A percentile compares a stretch with the other conserved stretches of the same genome.
Conservation (phyloP, 2,113 vertebrate genomes). For the Litocranius walleri region DNA sequence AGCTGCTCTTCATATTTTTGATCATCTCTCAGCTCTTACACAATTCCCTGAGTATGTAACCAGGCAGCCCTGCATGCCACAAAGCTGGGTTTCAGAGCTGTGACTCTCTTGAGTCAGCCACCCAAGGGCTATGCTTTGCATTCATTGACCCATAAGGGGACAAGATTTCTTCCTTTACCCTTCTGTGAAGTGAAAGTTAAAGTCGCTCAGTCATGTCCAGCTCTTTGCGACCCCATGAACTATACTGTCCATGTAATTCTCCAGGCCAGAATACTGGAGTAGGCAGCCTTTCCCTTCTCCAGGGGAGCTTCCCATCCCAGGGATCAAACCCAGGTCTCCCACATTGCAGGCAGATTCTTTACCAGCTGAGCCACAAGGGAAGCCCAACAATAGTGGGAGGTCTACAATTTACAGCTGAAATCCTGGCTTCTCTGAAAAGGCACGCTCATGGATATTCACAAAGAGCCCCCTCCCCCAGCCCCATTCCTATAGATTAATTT, state of each 20-base stretch:
- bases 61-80: neutral
- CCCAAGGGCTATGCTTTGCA: neutral
- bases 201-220: accelerated
- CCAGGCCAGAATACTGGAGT: neutral
- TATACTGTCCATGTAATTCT: neutral
- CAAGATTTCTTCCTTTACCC: neutral
- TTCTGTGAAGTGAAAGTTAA: too few relatives aligned
- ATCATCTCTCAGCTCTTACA: neutral
- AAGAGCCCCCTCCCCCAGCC: neutral
- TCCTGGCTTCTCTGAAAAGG: neutral
- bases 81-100: neutral
- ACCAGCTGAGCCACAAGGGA: neutral
- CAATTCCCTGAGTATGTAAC: neutral
- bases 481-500: neutral
- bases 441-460: neutral
- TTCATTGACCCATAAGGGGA: neutral
- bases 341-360: neutral
- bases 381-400: neutral
- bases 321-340: neutral
- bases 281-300: neutral
- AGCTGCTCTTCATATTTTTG: neutral
- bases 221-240: too few relatives aligned
- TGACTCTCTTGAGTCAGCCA: neutral
- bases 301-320: accelerated
- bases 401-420: neutral